These are phyloP conservation scores for Drosophila picticornis DNA, from an alignment of 2,888 invertebrate species.

Conservation along the genomic window DNA sequence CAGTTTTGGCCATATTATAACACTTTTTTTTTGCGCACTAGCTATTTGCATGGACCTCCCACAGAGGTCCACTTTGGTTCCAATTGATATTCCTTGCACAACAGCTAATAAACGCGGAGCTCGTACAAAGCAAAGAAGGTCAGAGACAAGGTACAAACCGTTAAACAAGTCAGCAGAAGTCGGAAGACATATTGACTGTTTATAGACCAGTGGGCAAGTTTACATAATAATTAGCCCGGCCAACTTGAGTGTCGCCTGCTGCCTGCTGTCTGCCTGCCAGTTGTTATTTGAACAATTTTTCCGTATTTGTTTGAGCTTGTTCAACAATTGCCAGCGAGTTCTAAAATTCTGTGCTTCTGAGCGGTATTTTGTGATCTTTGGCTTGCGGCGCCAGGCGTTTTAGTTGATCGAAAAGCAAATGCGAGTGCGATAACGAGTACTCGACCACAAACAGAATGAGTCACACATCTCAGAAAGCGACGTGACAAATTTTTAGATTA, in stretches of 20 bases:
- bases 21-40: not conserved
- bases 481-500: constrained; percentile 45
- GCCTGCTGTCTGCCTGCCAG: not conserved
- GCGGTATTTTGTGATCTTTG: constrained; percentile 17
- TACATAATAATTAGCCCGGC: constrained; percentile 70
- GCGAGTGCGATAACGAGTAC: constrained; percentile 2
- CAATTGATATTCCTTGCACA: constrained; percentile 60
- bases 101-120: constrained; percentile 4
- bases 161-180: constrained; percentile 19
- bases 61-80: not conserved
- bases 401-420: not conserved
- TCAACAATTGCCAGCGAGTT: constrained; percentile 31
- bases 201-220: constrained; percentile 47
- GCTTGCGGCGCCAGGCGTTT: constrained; percentile 12
- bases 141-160: constrained; percentile 38
- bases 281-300: constrained; percentile 20
- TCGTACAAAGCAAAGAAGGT: constrained; percentile 51
- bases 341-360: constrained; percentile 11
- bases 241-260: not conserved
- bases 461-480: constrained; percentile 17
- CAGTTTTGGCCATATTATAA: not conserved
- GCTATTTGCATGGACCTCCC: constrained; percentile 39
- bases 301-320: constrained; percentile 29
- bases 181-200: constrained; percentile 17
- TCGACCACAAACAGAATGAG: constrained; percentile 27